Conservation (phyloP, 2,888 invertebrate species). For the Horisme vitalbata region DNA sequence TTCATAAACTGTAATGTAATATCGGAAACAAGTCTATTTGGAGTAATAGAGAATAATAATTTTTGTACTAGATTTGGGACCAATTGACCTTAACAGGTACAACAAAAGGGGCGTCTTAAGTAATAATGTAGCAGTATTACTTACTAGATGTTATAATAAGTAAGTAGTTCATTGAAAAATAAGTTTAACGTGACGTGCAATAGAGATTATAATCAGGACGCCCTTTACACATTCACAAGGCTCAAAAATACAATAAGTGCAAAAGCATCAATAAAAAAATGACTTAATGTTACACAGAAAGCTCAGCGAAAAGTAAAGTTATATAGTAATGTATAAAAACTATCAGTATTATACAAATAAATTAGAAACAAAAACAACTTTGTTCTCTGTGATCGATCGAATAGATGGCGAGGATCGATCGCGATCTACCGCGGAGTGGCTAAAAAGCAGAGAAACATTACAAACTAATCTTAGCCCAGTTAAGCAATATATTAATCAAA, state of each 20-base stretch:
- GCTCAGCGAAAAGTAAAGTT: slow-evolving; percentile 43
- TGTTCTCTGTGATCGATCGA: slow-evolving; percentile 74
- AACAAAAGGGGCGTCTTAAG: slow-evolving; percentile 21
- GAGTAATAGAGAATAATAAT: too few relatives aligned
- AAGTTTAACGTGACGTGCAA: background rate
- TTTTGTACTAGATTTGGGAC: slow-evolving; percentile 73
- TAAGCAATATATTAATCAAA: slow-evolving; percentile 68
- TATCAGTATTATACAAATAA: slow-evolving; percentile 79
- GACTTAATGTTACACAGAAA: slow-evolving; percentile 47
- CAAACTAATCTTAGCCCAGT: slow-evolving; percentile 35
- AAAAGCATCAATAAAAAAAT: slow-evolving; percentile 37
- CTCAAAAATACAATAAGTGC: slow-evolving; percentile 43
- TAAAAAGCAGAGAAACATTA: slow-evolving; percentile 43
- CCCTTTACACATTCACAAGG: slow-evolving; percentile 27
- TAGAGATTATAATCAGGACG: background rate
- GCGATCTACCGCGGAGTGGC: slow-evolving; percentile 21
- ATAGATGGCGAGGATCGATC: slow-evolving; percentile 46
- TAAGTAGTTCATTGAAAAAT: background rate
- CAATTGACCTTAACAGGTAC: slow-evolving; percentile 50
- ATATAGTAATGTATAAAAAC: slow-evolving; percentile 56
- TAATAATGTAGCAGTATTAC: background rate
- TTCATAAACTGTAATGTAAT: slow-evolving; percentile 13
- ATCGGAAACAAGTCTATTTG: slow-evolving; percentile 19
- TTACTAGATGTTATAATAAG: too few relatives aligned
- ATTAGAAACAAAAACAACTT: slow-evolving; percentile 82